A percentile compares a stretch with the other conserved stretches of the same genome.
Evolutionary conservation across 1,140 invertebrate species (phyloP).

Genomic region (Portunus trituberculatus): DNA sequence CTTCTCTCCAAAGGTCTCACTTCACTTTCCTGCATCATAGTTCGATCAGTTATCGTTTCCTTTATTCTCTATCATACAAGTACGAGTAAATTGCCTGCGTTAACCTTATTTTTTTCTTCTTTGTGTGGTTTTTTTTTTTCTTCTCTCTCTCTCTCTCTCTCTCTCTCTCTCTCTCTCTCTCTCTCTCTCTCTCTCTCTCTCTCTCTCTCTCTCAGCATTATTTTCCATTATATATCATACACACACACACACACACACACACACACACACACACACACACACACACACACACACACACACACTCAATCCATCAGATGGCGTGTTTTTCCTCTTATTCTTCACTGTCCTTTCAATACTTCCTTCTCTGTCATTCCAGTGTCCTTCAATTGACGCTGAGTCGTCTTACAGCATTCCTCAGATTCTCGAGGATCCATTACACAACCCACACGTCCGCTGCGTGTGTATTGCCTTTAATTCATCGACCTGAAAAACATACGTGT

Average conservation of each 20-base stretch:
- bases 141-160: too few species aligned
- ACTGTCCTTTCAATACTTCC: neutral
- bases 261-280: too few species aligned
- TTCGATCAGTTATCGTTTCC: neutral
- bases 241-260: neutral
- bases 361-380: neutral
- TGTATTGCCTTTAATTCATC: too few species aligned
- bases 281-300: too few species aligned
- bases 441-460: too few species aligned
- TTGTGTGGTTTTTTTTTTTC: too few species aligned
- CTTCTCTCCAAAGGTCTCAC: neutral
- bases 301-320: neutral
- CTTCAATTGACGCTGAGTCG: too few species aligned
- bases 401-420: too few species aligned
- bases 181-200: slow-evolving; percentile 44
- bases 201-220: neutral
- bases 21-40: neutral
- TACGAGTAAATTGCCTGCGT: neutral
- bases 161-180: too few species aligned
- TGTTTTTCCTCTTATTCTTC: neutral
- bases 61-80: neutral
- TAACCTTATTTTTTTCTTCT: too few species aligned
- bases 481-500: too few species aligned
- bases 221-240: neutral
- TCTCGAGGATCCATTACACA: too few species aligned